These are phyloP conservation scores for Rotaria magnacalcarata DNA, from an alignment of 2,888 invertebrate species.

Conservation along the genomic window DNA sequence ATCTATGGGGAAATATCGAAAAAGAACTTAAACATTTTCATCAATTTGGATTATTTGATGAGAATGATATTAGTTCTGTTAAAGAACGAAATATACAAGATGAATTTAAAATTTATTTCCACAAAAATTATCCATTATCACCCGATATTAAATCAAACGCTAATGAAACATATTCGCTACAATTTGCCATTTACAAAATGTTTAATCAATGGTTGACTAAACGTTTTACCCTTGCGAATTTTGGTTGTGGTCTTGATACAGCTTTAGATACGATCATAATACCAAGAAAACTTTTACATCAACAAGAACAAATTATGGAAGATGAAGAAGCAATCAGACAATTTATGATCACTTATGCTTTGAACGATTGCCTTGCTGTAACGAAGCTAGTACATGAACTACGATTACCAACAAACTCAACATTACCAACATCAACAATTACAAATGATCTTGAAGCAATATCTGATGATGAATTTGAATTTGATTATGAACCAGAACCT, in stretches of 20 bases:
- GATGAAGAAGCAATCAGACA: no score
- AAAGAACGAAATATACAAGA: neutral
- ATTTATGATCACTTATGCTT: no score
- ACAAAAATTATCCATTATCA: neutral
- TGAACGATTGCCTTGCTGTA: no score
- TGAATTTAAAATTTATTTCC: neutral
- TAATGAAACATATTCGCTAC: neutral
- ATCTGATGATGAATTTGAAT: no score
- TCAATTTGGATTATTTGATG: neutral
- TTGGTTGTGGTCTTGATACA: neutral
- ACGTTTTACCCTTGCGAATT: neutral
- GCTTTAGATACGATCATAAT: neutral
- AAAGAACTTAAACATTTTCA: neutral
- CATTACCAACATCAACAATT: no score
- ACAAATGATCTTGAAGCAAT: no score
- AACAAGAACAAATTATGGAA: neutral
- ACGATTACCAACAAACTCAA: no score
- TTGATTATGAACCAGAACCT: no score
- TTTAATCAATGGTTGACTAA: neutral
- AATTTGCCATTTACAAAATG: neutral
- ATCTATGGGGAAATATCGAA: neutral
- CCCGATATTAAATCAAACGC: neutral
- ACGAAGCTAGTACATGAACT: no score
- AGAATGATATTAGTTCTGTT: neutral
- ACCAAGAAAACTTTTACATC: neutral